These are phyloP conservation scores for Caenorhabditis sp. DNA, from an alignment of 2,888 invertebrate genomes.

Conservation along the genomic window DNA sequence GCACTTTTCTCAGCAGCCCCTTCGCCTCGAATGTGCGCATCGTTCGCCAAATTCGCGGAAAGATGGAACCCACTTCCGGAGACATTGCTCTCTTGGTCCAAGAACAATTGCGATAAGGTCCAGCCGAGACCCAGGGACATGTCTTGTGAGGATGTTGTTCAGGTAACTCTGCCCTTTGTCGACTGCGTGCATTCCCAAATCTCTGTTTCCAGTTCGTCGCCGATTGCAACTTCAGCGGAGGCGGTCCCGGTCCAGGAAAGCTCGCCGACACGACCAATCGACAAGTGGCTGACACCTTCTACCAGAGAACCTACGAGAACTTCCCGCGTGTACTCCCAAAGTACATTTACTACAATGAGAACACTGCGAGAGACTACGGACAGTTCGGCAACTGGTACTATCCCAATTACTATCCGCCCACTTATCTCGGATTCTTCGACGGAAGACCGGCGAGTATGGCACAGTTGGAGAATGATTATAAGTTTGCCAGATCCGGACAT, in stretches of 20 bases:
- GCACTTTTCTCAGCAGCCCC: conserved; percentile 29
- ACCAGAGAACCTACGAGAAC: conserved; percentile 73
- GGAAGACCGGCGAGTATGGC: conserved; percentile 72
- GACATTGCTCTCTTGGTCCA: conserved; percentile 74
- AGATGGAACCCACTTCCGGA: conserved; percentile 77
- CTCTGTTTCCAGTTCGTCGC: conserved; percentile 75
- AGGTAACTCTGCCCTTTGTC: too few species aligned
- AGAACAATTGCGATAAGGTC: conserved; percentile 75
- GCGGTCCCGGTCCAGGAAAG: conserved; percentile 61
- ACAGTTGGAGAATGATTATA: conserved; percentile 75
- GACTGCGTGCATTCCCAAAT: too few species aligned
- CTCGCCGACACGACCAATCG: conserved; percentile 50
- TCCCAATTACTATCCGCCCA: conserved; percentile 75
- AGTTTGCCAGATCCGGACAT: conserved; percentile 70
- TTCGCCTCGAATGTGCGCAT: conserved; percentile 68
- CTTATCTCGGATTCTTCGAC: conserved; percentile 75
- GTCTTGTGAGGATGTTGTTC: conserved; percentile 76
- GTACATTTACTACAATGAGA: conserved; percentile 73
- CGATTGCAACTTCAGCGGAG: conserved; percentile 74
- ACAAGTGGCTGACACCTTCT: conserved; percentile 58
- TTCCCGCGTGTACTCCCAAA: conserved; percentile 70
- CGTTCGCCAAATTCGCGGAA: conserved; percentile 75
- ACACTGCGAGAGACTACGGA: conserved; percentile 70
- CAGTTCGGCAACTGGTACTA: conserved; percentile 74
- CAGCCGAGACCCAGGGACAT: conserved; percentile 77